phyloP scores from a whole-genome alignment of 2,888 invertebrate species.

The Sinohyriopsis cumingii region DNA sequence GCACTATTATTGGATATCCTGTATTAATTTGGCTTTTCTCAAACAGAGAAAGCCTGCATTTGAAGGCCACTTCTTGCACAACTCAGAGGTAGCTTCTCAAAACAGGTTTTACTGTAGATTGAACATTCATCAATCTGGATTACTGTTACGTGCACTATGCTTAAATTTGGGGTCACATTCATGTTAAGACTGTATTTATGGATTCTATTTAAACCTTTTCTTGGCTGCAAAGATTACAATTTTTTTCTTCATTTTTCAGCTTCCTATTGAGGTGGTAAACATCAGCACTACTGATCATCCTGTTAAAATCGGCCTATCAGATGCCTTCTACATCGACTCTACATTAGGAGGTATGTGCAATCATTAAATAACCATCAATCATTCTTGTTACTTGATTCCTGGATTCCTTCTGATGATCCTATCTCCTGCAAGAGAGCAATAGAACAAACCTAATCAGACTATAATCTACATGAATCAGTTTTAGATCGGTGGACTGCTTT shows the following conservation, averaged over 20 bases:
- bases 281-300: slow-evolving; percentile 92
- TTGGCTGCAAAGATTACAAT: not conserved
- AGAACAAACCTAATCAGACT: no score
- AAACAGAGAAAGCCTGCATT: no score
- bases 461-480: no score
- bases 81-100: no score
- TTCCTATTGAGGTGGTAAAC: slow-evolving; percentile 84
- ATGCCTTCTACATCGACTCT: slow-evolving; percentile 95
- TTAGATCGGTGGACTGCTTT: no score
- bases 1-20: no score
- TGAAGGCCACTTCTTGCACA: no score
- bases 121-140: not conserved
- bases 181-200: no score
- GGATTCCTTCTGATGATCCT: not conserved
- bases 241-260: slow-evolving; percentile 61
- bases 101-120: not conserved
- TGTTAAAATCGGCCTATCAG: slow-evolving; percentile 97
- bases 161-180: no score
- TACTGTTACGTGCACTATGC: not conserved
- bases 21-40: no score
- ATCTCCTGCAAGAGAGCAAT: no score
- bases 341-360: slow-evolving; percentile 74
- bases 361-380: no score
- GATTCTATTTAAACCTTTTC: slow-evolving; percentile 8
- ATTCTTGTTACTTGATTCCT: not conserved